Percentiles rank a stretch among this genome's conserved stretches.
Evolutionary conservation across 1,140 invertebrate species (phyloP).

Genomic region (Euwallacea fornicatus): DNA sequence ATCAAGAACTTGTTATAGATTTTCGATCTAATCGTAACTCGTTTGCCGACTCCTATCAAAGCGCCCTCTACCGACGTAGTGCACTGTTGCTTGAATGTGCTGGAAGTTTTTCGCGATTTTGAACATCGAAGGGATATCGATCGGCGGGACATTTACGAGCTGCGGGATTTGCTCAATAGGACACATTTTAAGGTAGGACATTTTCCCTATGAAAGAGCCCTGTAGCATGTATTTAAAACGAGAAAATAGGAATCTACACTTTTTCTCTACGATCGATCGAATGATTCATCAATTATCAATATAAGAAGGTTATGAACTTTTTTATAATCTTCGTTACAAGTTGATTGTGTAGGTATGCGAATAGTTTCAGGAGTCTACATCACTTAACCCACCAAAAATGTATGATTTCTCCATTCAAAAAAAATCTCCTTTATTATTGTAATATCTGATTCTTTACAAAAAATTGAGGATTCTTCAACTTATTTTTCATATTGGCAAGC

Average conservation of each 20-base stretch:
- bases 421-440: too few relatives aligned
- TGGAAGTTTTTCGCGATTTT: slow-evolving; percentile 66
- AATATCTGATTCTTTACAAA: too few relatives aligned
- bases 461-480: too few relatives aligned
- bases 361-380: too few relatives aligned
- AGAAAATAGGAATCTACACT: not conserved
- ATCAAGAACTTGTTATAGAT: slow-evolving; percentile 61
- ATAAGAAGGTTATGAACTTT: too few relatives aligned
- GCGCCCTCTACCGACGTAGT: slow-evolving; percentile 80
- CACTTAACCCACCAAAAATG: too few relatives aligned
- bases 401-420: too few relatives aligned
- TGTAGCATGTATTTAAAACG: not conserved
- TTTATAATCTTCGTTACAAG: too few relatives aligned
- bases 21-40: slow-evolving; percentile 82
- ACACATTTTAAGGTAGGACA: slow-evolving; percentile 80
- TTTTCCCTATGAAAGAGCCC: not conserved
- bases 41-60: slow-evolving; percentile 71
- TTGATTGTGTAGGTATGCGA: too few relatives aligned
- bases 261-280: not conserved
- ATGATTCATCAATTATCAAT: too few relatives aligned
- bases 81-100: slow-evolving; percentile 71
- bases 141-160: slow-evolving; percentile 70
- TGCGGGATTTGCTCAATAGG: slow-evolving; percentile 75
- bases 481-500: too few relatives aligned
- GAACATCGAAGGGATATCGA: slow-evolving; percentile 57